phyloP scores from a whole-genome alignment of 2,888 invertebrate species.

The Meteorus colon region DNA sequence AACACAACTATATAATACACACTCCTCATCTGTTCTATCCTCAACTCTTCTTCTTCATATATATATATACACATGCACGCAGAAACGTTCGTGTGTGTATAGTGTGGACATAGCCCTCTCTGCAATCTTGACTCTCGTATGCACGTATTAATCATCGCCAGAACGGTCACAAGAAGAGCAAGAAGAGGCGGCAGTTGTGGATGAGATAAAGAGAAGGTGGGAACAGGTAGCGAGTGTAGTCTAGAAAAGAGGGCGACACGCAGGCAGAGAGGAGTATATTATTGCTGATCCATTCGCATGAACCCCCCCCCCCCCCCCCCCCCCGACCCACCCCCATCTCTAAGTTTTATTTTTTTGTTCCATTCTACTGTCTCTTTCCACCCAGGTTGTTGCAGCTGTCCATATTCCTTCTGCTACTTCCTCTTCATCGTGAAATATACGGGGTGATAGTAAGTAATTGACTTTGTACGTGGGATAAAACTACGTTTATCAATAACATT shows the following conservation, averaged over 20 bases:
- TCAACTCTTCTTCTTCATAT: constrained; percentile 40
- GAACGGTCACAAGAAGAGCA: constrained; percentile 44
- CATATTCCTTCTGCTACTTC: neutral
- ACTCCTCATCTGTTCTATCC: constrained; percentile 49
- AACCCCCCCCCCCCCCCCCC: neutral
- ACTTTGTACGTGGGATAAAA: too few relatives aligned
- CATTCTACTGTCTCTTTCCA: neutral
- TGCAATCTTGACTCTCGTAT: constrained; percentile 41
- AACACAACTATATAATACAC: constrained; percentile 62
- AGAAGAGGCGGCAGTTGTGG: constrained; percentile 12
- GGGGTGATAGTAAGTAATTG: too few relatives aligned
- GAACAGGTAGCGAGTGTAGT: constrained; percentile 48
- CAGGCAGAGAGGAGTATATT: neutral
- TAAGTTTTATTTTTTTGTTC: neutral
- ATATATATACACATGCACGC: neutral
- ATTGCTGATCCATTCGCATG: constrained; percentile 19
- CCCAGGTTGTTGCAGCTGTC: neutral
- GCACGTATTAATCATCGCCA: constrained; percentile 57
- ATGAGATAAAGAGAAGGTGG: constrained; percentile 41
- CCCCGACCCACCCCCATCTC: too few relatives aligned
- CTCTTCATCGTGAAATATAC: too few relatives aligned
- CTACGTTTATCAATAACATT: too few relatives aligned
- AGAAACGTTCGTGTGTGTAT: constrained; percentile 20
- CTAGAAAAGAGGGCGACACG: neutral
- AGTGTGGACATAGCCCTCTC: constrained; percentile 30